These are phyloP conservation scores for Eucidaris tribuloides DNA, from an alignment of 35 echinoderm and acorn worm species.

Conservation along the genomic window DNA sequence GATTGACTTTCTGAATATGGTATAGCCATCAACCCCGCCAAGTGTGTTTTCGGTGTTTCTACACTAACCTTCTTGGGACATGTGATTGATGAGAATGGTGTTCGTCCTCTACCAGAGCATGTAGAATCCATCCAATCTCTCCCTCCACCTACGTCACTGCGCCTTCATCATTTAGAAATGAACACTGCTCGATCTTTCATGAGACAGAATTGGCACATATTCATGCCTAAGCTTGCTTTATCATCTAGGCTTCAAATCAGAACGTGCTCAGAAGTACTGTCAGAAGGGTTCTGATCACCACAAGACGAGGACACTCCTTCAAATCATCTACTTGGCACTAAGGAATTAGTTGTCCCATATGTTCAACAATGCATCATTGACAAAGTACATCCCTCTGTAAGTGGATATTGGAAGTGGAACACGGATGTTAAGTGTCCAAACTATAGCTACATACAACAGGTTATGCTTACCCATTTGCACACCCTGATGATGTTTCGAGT, in stretches of 20 bases:
- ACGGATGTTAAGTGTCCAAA: not conserved
- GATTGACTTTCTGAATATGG: constrained; percentile 31
- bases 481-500: not conserved
- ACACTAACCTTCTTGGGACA: not conserved
- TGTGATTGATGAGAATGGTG: constrained; percentile 4
- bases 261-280: too few species aligned
- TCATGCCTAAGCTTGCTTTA: too few species aligned
- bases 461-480: not conserved
- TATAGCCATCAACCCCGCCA: constrained; percentile 28
- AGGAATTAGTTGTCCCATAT: not conserved
- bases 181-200: too few species aligned
- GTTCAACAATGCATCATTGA: not conserved
- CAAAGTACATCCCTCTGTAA: not conserved
- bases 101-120: constrained; percentile 6
- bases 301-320: not conserved
- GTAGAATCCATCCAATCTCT: constrained; percentile 9
- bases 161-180: not conserved
- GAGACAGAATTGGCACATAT: too few species aligned
- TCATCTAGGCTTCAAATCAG: too few species aligned
- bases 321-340: not conserved
- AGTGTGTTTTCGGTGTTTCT: not conserved
- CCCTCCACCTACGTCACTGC: constrained; percentile 9
- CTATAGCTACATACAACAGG: not conserved
- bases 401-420: not conserved
- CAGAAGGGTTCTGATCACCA: not conserved